Conservation (phyloP, 2,113 vertebrate species). For the Patagioenas fasciata region DNA sequence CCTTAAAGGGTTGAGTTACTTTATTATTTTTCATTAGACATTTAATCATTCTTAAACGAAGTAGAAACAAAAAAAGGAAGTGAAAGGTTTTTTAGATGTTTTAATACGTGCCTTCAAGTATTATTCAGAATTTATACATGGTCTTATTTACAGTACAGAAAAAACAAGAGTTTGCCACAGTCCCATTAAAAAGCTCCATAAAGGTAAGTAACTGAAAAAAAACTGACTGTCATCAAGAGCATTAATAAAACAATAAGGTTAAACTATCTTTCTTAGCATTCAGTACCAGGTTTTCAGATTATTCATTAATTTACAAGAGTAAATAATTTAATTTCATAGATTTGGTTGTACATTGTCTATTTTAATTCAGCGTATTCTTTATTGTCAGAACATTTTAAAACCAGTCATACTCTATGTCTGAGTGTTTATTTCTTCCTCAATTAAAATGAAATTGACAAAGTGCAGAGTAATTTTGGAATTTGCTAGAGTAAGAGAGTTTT, state of each 20-base stretch:
- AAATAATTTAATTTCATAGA: background rate
- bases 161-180: background rate
- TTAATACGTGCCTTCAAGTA: background rate
- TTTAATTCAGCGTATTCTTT: constrained; percentile 9
- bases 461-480: constrained; percentile 35
- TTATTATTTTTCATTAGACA: background rate
- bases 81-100: background rate
- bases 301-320: background rate
- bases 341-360: background rate
- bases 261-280: background rate
- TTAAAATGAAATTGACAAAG: constrained; percentile 33
- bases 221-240: background rate
- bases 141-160: background rate
- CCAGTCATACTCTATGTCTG: background rate
- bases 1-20: background rate
- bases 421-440: constrained; percentile 30
- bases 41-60: background rate
- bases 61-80: background rate
- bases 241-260: background rate
- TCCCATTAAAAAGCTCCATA: background rate
- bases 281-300: background rate
- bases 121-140: background rate
- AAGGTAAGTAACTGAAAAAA: background rate
- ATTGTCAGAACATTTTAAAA: constrained; percentile 31
- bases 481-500: constrained; percentile 50